Conservation (phyloP, 2,888 invertebrate species). For the Tineola bisselliella region DNA sequence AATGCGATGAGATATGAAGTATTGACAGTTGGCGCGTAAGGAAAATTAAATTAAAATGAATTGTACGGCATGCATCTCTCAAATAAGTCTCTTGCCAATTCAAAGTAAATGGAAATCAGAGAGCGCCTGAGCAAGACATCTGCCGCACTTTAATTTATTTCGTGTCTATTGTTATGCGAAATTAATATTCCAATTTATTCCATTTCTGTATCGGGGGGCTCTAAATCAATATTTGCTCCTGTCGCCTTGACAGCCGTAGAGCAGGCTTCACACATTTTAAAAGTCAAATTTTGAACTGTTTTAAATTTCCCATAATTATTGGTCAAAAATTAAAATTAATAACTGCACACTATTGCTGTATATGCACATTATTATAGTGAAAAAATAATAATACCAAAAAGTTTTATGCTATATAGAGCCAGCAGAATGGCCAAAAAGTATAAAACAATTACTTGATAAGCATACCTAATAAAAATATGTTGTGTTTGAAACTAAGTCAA, state of each 20-base stretch:
- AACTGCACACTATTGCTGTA: too few relatives aligned
- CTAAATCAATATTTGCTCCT: slow-evolving; percentile 58
- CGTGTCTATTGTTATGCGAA: slow-evolving; percentile 61
- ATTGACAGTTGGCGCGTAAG: neutral
- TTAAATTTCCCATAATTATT: too few relatives aligned
- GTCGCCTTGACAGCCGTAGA: neutral
- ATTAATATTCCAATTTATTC: slow-evolving; percentile 69
- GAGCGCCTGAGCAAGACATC: slow-evolving; percentile 54
- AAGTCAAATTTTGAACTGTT: too few relatives aligned
- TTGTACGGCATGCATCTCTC: slow-evolving; percentile 4
- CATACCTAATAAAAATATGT: too few relatives aligned
- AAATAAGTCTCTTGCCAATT: slow-evolving; percentile 23
- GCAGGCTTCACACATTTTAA: neutral
- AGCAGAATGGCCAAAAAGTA: too few relatives aligned
- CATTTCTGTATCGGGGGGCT: slow-evolving; percentile 58
- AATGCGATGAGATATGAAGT: neutral
- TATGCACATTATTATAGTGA: too few relatives aligned
- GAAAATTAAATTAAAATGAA: neutral
- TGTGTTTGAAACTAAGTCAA: too few relatives aligned
- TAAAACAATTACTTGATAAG: too few relatives aligned
- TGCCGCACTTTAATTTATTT: slow-evolving; percentile 64
- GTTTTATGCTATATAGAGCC: too few relatives aligned
- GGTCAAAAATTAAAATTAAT: too few relatives aligned
- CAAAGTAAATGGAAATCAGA: slow-evolving; percentile 46
- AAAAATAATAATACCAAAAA: too few relatives aligned